Base-by-base conservation (phyloP, 2,797 vertebrate species). In the Delichon dasypus region DNA sequence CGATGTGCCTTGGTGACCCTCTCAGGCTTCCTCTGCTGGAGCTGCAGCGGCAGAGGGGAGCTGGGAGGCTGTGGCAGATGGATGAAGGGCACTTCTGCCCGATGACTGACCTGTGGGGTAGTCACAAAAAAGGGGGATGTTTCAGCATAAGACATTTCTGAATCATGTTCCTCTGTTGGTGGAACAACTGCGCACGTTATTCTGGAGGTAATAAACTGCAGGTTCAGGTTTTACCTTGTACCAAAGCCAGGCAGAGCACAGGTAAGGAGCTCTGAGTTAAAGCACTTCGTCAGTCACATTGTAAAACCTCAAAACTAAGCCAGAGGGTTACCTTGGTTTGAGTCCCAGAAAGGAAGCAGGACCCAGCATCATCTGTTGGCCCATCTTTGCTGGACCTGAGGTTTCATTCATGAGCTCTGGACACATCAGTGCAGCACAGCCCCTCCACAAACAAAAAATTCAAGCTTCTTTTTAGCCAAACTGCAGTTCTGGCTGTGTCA, bases 401-500 rank as follows among this genome's bases (percentile, higher is more conserved):
- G 27, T 78, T 90, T 92, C 81, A n/a, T 79, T 92, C 67, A 38
- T 45, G 32, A 71, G 62, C 61, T 93, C 73, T 88, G 92, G 51
- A 79, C 67, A 23, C 23, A 60, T 17, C 34, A 34, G 29, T 44
- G 70, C 13, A 40, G 2, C 20, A 53, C 54, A 84, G 12, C 12
- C 42, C 34, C 18, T 76, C 21, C 55, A 75, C 29, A 48, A 19
- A 36, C 9, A 77, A 65, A 64, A 53, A 51, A n/a, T 51, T 87
- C 34, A 51, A 30, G n/a, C 5, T 87, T 92, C 19, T 75, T 78
- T 76, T 76, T 74, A 74, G 67, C 57, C 38, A 9, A 44, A 38
- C 23, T 60, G 38, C 32, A 21, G 19, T 11, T 51, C 60, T 90
- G 74, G n/a, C 36, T 67, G 36, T 60, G 53, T 23, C 62, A 48